Conservation (phyloP, 2,888 invertebrate species). For the Acanthosepion lycidas region DNA sequence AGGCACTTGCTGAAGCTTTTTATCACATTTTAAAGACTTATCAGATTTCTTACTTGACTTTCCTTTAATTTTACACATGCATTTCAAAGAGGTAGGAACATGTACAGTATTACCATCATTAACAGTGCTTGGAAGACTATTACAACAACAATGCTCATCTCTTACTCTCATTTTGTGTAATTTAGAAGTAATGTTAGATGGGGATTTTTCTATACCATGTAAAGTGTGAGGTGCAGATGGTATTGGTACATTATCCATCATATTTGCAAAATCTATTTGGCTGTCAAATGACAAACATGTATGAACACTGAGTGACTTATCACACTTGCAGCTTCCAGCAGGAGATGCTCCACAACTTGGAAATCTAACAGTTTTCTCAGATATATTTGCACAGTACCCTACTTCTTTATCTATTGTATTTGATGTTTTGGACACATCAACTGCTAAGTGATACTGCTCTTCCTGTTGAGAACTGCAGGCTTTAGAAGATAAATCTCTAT, state of each 20-base stretch:
- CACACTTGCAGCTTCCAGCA: conserved; percentile 43
- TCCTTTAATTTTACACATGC: conserved; percentile 24
- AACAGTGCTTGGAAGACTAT: not conserved
- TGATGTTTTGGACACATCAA: not conserved
- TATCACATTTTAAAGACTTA: conserved; percentile 45
- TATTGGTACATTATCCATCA: not conserved
- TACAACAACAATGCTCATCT: conserved; percentile 37
- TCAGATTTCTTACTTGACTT: conserved; percentile 37
- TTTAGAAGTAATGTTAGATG: not conserved
- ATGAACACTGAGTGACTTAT: conserved; percentile 42
- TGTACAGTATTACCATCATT: not conserved
- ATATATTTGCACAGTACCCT: not conserved
- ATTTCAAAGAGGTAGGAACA: conserved; percentile 34
- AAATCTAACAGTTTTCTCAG: not conserved
- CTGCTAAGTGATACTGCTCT: not conserved
- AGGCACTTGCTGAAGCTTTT: conserved; percentile 37
- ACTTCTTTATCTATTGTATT: not conserved
- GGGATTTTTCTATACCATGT: not conserved
- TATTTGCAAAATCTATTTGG: conserved; percentile 47
- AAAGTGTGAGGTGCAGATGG: not conserved
- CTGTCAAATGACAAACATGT: conserved; percentile 46
- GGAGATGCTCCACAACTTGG: not conserved
- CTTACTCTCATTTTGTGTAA: not conserved
- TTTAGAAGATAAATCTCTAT: conserved; percentile 34
- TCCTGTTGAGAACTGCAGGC: not conserved